Evolutionary conservation across 1,140 invertebrate genomes (phyloP).

Genomic region (Callitettix versicolor): DNA sequence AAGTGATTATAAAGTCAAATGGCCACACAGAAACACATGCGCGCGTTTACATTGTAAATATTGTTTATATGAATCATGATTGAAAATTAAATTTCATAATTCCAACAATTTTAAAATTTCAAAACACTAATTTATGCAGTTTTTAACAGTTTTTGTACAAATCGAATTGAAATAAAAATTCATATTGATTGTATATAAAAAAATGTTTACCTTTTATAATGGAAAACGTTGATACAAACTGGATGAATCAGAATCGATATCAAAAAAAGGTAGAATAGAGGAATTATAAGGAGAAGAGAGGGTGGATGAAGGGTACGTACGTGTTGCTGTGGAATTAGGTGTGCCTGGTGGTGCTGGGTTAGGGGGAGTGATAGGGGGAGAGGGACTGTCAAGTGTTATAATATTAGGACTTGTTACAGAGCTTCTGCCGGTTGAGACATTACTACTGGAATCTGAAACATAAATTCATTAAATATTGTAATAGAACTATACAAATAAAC

Average conservation of each 20-base stretch:
- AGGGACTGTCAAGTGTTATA: conserved; percentile 10
- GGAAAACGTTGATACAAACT: not conserved
- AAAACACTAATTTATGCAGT: too few species aligned
- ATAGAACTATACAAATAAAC: not conserved
- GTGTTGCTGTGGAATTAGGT: not conserved
- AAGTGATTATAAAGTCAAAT: too few species aligned
- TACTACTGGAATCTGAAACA: conserved; percentile 6
- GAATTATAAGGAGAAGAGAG: not conserved
- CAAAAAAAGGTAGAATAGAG: not conserved
- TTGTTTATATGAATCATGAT: too few species aligned
- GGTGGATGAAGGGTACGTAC: not conserved
- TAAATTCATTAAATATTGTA: not conserved
- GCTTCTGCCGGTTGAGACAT: not conserved
- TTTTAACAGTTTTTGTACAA: too few species aligned
- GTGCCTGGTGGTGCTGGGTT: not conserved
- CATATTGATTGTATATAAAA: too few species aligned
- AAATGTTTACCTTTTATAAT: too few species aligned
- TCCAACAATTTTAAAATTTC: too few species aligned
- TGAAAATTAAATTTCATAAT: too few species aligned
- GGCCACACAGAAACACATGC: too few species aligned
- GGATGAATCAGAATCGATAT: not conserved
- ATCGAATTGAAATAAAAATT: too few species aligned
- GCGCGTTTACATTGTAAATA: too few species aligned
- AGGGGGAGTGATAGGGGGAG: not conserved
- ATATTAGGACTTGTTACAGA: conserved; percentile 7